Percentiles rank a stretch among this genome's conserved stretches.
phyloP scores from a whole-genome alignment of 2,113 vertebrate genomes.

The Charina bottae region DNA sequence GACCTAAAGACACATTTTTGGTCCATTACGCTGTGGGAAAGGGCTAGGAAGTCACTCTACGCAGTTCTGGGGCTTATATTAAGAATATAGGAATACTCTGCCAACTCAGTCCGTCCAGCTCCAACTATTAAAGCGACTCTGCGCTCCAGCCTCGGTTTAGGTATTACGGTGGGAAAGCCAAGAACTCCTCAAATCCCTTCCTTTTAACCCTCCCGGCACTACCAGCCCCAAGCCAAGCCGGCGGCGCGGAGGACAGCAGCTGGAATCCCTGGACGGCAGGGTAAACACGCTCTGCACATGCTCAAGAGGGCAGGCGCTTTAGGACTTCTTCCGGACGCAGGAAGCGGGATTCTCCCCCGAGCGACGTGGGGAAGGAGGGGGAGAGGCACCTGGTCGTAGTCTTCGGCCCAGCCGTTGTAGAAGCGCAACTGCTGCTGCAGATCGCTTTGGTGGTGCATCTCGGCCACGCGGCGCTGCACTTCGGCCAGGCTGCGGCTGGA shows the following conservation, averaged over 20 bases:
- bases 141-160: neutral
- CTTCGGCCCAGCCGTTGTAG: conserved; percentile 70
- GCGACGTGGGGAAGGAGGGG: neutral
- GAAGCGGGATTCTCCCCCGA: neutral
- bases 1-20: neutral
- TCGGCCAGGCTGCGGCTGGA: conserved; percentile 25
- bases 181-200: neutral
- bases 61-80: neutral
- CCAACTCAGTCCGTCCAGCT: neutral
- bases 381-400: conserved; percentile 72
- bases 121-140: neutral
- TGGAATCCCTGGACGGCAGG: neutral
- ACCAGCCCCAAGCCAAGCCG: neutral
- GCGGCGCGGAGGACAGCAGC: neutral
- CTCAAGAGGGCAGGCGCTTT: neutral
- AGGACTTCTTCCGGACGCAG: neutral
- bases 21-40: neutral
- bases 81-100: neutral
- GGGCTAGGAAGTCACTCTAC: neutral
- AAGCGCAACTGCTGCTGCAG: conserved; percentile 55
- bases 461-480: conserved; percentile 51
- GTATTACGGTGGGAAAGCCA: neutral
- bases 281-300: neutral
- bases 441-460: conserved; percentile 45
- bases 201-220: neutral